Conservation (phyloP, 1,140 invertebrate species). For the Physella acuta region DNA sequence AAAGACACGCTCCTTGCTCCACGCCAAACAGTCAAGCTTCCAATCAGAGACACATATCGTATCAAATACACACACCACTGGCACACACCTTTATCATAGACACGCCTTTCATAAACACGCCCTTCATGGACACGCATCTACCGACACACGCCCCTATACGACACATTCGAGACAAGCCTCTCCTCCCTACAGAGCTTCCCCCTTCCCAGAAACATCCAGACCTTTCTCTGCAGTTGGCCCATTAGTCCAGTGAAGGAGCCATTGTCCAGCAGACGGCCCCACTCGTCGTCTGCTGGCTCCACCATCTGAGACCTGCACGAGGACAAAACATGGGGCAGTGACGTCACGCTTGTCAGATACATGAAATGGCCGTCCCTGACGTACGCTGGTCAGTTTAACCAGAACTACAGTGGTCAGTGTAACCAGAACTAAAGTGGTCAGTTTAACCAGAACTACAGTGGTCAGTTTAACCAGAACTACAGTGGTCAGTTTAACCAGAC, state of each 20-base stretch:
- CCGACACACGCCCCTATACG: not conserved
- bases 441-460: not conserved
- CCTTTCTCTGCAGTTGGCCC: slow-evolving; percentile 39
- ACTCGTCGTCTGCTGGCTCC: slow-evolving; percentile 36
- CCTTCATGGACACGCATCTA: not conserved
- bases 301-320: slow-evolving; percentile 31
- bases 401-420: not conserved
- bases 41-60: not conserved
- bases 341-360: not conserved
- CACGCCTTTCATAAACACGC: not conserved
- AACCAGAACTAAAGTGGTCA: not conserved
- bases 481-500: not conserved
- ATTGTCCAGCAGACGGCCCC: slow-evolving; percentile 30
- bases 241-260: slow-evolving; percentile 39
- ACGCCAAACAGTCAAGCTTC: not conserved
- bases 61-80: not conserved
- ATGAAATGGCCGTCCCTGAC: not conserved
- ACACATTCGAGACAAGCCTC: not conserved
- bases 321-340: not conserved
- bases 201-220: not conserved
- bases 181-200: not conserved
- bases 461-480: not conserved
- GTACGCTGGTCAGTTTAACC: not conserved
- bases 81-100: not conserved
- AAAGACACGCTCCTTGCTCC: not conserved